Evolutionary conservation across 2,888 invertebrate genomes (phyloP).

Genomic region (Julus scanicus): DNA sequence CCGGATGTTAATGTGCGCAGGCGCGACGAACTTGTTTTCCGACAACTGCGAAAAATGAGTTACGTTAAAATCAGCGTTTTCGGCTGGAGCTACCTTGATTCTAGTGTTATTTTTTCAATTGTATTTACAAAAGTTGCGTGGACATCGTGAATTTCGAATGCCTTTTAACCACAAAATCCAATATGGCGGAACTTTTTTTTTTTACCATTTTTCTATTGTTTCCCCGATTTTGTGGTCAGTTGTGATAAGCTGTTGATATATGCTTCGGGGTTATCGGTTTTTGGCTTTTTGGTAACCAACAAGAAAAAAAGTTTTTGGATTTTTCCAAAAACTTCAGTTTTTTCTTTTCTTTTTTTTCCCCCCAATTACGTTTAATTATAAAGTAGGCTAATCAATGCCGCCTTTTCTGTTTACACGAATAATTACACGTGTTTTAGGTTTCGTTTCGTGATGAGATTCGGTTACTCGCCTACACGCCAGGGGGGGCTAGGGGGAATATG

Average conservation of each 20-base stretch:
- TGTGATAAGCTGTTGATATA: neutral
- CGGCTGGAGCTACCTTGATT: too few species aligned
- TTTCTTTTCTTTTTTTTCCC: neutral
- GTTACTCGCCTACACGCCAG: conserved; percentile 16
- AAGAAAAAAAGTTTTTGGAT: neutral
- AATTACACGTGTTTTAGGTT: conserved; percentile 33
- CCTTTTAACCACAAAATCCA: neutral
- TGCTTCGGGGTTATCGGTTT: conserved; percentile 5
- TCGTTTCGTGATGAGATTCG: conserved; percentile 27
- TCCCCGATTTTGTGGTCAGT: neutral
- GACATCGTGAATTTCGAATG: neutral
- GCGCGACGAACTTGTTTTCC: too few species aligned
- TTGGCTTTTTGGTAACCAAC: neutral
- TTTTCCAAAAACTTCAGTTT: too few species aligned
- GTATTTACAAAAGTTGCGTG: neutral
- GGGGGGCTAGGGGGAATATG: neutral
- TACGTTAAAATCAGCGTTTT: too few species aligned
- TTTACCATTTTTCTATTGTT: neutral
- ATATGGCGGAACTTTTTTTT: neutral
- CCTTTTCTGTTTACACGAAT: conserved; percentile 33
- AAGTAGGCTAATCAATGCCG: conserved; percentile 33
- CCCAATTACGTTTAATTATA: conserved; percentile 25
- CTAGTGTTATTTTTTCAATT: too few species aligned
- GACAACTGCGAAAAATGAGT: too few species aligned
- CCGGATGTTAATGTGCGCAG: too few species aligned